phyloP scores from a whole-genome alignment of 2,113 vertebrate genomes.

The Canis aureus region DNA sequence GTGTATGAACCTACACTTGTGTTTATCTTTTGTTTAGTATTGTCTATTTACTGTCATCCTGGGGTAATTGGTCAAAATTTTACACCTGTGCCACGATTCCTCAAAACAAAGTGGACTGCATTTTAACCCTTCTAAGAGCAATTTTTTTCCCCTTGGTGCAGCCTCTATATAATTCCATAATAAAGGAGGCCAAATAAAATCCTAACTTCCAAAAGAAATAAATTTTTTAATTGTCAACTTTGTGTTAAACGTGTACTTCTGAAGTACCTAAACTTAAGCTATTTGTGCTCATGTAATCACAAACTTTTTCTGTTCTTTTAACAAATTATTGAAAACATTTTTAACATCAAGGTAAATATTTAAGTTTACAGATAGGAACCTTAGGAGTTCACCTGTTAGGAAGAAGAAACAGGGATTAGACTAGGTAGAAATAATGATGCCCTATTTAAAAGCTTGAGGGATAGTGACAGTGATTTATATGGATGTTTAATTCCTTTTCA shows the following conservation, averaged over 20 bases:
- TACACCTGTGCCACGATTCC: not conserved
- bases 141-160: not conserved
- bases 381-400: conserved; percentile 29
- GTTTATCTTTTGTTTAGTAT: conserved; percentile 34
- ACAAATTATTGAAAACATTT: conserved; percentile 38
- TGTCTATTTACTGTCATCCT: not conserved
- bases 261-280: not conserved
- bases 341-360: conserved; percentile 48
- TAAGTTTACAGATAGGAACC: conserved; percentile 47
- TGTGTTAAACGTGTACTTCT: conserved; percentile 43
- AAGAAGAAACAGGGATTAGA: conserved; percentile 11
- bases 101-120: not conserved
- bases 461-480: conserved; percentile 44
- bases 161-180: conserved; percentile 25
- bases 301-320: conserved; percentile 37
- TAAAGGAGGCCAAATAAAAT: not conserved
- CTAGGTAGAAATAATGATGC: conserved; percentile 25
- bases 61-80: not conserved
- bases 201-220: conserved; percentile 25
- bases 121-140: conserved; percentile 24
- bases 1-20: not conserved
- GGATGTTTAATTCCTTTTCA: conserved; percentile 40
- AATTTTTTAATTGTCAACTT: conserved; percentile 30
- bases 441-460: conserved; percentile 40
- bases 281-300: conserved; percentile 4